Conservation (phyloP, 1,140 invertebrate genomes). For the Megalopta genalis region DNA sequence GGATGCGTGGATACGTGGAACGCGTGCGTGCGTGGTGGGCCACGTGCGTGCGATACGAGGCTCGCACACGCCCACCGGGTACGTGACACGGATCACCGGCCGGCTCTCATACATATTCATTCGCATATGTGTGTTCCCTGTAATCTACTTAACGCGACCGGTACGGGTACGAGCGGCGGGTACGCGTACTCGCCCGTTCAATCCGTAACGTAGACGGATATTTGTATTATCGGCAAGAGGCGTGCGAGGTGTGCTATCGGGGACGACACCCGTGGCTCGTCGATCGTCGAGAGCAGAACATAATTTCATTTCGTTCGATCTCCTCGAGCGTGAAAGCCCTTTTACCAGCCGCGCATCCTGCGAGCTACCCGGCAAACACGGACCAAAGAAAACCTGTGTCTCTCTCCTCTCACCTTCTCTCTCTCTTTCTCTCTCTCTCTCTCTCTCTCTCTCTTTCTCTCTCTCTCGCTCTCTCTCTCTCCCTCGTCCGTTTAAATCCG, state of each 20-base stretch:
- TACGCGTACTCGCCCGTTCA: not conserved
- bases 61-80: constrained; percentile 31
- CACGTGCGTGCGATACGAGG: constrained; percentile 42
- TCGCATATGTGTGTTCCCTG: constrained; percentile 1
- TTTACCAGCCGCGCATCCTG: not conserved
- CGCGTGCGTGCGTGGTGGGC: constrained; percentile 4
- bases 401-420: too few species aligned
- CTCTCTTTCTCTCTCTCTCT: too few species aligned
- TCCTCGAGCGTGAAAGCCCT: constrained; percentile 18
- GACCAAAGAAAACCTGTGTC: not conserved
- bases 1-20: too few species aligned
- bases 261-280: not conserved
- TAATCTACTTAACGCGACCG: constrained; percentile 40
- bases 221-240: constrained; percentile 13
- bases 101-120: constrained; percentile 41
- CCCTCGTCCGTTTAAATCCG: not conserved
- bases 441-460: too few species aligned
- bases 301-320: constrained; percentile 24
- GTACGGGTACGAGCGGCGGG: not conserved
- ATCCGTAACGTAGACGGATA: constrained; percentile 30
- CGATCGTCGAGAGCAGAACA: not conserved
- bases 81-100: constrained; percentile 30
- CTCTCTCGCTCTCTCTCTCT: too few species aligned
- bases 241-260: not conserved
- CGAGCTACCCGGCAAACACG: not conserved